Conservation (phyloP, 2,888 invertebrate genomes). For the Stictocephala bisonia region DNA sequence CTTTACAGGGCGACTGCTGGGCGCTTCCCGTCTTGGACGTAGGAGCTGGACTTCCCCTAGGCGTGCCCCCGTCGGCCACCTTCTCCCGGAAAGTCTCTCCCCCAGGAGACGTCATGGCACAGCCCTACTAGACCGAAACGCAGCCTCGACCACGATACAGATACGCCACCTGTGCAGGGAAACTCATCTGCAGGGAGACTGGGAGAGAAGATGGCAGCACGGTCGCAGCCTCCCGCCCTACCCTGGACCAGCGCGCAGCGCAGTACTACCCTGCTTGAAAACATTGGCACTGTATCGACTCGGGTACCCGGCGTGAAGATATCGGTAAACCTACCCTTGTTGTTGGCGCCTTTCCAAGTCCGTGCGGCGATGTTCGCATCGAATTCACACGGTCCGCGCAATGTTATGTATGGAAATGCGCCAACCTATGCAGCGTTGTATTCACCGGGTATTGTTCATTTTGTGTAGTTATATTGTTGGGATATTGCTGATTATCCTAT, state of each 20-base stretch:
- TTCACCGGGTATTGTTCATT: too few species aligned
- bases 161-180: slow-evolving; percentile 41
- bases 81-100: slow-evolving; percentile 37
- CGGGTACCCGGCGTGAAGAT: too few species aligned
- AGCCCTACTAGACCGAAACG: slow-evolving; percentile 37
- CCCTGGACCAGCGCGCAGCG: slow-evolving; percentile 48
- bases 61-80: slow-evolving; percentile 37
- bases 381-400: too few species aligned
- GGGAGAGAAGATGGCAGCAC: slow-evolving; percentile 38
- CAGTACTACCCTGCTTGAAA: slow-evolving; percentile 25
- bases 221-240: slow-evolving; percentile 41
- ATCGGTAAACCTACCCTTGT: too few species aligned
- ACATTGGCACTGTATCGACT: slow-evolving; percentile 39
- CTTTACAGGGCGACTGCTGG: slow-evolving; percentile 43
- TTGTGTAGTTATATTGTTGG: too few species aligned
- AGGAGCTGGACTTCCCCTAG: slow-evolving; percentile 40
- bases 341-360: too few species aligned
- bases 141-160: slow-evolving; percentile 38
- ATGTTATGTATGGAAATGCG: too few species aligned
- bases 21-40: slow-evolving; percentile 36
- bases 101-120: slow-evolving; percentile 30
- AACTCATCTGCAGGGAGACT: slow-evolving; percentile 45
- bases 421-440: too few species aligned
- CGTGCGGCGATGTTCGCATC: too few species aligned
- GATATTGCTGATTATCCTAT: too few species aligned